Base-by-base conservation (phyloP, 2,113 vertebrate genomes). In the Cacatua alba region DNA sequence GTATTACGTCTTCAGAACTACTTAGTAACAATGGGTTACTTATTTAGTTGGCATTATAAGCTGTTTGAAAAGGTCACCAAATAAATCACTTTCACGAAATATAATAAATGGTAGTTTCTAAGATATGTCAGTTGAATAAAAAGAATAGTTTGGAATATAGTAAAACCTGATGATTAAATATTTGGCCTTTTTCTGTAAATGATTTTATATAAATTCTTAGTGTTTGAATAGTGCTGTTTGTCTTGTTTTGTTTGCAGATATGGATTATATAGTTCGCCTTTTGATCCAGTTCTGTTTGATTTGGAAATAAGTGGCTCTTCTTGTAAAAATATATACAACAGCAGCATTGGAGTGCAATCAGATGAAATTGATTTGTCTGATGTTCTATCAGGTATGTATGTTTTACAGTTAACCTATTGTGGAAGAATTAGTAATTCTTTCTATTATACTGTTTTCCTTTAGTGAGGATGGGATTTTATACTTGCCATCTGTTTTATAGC, bases 361-460 rank as follows among this genome's bases (percentile, higher is more conserved):
- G 99, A 99, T 95, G 99, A 99, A 98, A 99, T 99, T 70, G 99
- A 99, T 97, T 98, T 99, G 78, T 99, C 99, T 67, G 99, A 99
- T 98, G 99, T 99, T 79, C 98, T 99, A n/a, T 99, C 99, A 99
- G 99, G 99, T 99, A 98, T 2, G 94, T 68, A 62, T 29, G 25
- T 78, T 84, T 75, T 63, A 35, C 31, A 78, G 53, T 78, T 39
- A 59, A 59, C 19, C n/a, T 59, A 2, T 44, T 55, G 7, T 35
- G 29, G 44, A 81, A 71, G 14, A 84, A 48, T 17, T 41, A 11
- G 11, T 71, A 39, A 55, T 74, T 74, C n/a, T 83, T 23, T 81
- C 11, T 51, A 0, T 57, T 81, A 12, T 0, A 18, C 35, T 20
- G 3, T 29, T 72, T 57, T 51, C 25, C 17, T 77, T 88, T 64